Evolutionary conservation across 2,797 vertebrate species (phyloP).

Genomic region (Momotus momota): DNA sequence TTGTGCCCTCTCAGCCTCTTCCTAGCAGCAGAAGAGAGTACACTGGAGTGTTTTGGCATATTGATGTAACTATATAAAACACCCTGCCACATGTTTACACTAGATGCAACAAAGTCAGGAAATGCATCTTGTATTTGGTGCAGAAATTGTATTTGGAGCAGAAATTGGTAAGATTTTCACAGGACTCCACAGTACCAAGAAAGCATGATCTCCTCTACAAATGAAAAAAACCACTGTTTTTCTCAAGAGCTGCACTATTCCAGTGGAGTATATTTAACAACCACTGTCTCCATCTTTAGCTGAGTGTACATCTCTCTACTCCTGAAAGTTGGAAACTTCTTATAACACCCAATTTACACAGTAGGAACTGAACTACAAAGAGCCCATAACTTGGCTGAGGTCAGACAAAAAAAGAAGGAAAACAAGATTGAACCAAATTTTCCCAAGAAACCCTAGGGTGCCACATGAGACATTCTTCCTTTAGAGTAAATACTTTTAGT

Average conservation of each 20-base stretch:
- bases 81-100: neutral
- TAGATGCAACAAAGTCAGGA: neutral
- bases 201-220: neutral
- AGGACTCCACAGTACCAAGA: neutral
- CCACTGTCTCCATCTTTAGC: neutral
- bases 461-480: neutral
- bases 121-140: neutral
- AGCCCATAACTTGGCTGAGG: neutral
- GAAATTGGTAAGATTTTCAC: neutral
- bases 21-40: neutral
- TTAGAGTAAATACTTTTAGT: neutral
- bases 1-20: neutral
- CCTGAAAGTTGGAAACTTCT: neutral
- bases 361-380: neutral
- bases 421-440: neutral
- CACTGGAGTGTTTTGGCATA: neutral
- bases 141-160: neutral
- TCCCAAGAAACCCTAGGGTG: neutral
- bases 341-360: neutral
- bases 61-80: neutral
- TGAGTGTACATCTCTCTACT: neutral
- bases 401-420: neutral
- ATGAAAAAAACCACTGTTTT: neutral
- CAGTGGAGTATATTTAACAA: neutral
- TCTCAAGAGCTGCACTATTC: neutral